Conservation (phyloP, 2,113 vertebrate genomes). For the Pampusana beccarii region DNA sequence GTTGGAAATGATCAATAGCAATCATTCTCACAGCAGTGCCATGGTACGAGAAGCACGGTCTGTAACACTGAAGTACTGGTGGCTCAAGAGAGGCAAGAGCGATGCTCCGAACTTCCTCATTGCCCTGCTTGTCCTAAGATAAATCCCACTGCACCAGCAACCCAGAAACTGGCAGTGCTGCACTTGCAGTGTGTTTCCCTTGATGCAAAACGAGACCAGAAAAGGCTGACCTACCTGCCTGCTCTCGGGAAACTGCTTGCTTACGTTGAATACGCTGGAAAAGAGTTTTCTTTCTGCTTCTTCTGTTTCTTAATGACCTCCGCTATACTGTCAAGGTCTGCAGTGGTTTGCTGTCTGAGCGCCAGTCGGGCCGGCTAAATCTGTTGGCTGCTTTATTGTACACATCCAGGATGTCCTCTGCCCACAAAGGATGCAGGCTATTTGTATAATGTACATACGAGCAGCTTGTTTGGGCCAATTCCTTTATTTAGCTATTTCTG, state of each 20-base stretch:
- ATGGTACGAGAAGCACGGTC: rapidly evolving
- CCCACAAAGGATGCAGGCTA: background rate
- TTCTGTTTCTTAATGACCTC: background rate
- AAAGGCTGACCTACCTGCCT: background rate
- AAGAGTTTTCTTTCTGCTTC: background rate
- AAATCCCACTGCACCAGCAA: background rate
- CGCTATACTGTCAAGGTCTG: background rate
- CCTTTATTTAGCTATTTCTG: background rate
- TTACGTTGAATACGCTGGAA: background rate
- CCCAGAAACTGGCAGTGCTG: background rate
- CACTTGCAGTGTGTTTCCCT: background rate
- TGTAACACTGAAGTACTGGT: background rate
- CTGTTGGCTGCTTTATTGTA: background rate
- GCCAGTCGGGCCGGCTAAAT: background rate
- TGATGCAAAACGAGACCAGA: background rate
- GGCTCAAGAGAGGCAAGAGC: background rate
- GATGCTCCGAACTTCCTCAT: background rate
- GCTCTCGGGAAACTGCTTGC: background rate
- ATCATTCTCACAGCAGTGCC: background rate
- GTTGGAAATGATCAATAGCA: background rate
- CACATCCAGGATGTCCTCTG: background rate
- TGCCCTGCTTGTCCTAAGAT: background rate
- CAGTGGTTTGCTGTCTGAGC: background rate
- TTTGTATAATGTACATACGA: background rate
- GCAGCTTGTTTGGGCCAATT: background rate